phyloP scores from a whole-genome alignment of 2,797 vertebrate species.

The Halcyon badia region DNA sequence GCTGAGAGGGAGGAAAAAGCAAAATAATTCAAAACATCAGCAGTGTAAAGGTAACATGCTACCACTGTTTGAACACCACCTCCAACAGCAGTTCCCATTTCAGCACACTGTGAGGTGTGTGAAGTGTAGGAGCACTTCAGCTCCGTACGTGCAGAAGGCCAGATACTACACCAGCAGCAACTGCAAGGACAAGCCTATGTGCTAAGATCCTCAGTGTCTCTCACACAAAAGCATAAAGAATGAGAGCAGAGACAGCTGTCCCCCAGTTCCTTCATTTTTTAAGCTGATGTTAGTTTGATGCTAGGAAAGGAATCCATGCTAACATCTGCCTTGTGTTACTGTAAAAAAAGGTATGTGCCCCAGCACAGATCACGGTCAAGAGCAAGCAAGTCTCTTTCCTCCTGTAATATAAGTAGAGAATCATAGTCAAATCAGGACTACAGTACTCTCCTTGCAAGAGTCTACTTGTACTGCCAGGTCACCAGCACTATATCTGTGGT shows the following conservation, averaged over 20 bases:
- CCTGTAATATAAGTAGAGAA: not conserved
- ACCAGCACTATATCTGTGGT: not conserved
- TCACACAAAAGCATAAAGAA: not conserved
- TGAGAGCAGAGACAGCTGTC: not conserved
- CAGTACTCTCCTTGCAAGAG: not conserved
- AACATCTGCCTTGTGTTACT: not conserved
- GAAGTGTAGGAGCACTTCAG: not conserved
- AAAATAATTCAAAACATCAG: not conserved
- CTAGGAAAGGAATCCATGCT: not conserved
- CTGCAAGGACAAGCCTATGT: not conserved
- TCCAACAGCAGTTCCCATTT: not conserved
- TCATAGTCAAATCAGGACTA: not conserved
- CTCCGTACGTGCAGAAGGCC: not conserved
- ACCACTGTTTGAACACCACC: not conserved
- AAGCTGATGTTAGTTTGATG: not conserved
- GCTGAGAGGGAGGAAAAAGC: conserved; percentile 71
- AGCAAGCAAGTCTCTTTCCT: not conserved
- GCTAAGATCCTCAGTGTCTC: not conserved
- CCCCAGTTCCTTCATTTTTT: not conserved
- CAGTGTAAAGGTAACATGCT: not conserved
- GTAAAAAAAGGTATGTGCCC: not conserved
- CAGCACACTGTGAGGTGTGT: accelerated
- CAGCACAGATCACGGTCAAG: not conserved
- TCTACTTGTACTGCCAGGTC: not conserved
- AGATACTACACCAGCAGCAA: not conserved